phyloP scores from a whole-genome alignment of 2,888 invertebrate species.

The Microctonus aethiopoides region DNA sequence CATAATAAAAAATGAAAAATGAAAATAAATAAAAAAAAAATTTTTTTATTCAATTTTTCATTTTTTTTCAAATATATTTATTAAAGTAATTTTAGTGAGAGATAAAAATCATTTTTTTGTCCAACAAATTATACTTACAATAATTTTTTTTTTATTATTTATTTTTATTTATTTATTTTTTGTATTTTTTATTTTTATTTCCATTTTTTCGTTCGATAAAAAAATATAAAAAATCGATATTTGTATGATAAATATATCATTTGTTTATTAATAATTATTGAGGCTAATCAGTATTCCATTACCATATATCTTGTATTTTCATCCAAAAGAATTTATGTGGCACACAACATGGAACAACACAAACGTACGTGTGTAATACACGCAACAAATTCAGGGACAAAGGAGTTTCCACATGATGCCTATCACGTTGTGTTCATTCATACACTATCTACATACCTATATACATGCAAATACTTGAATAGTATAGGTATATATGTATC shows the following conservation, averaged over 20 bases:
- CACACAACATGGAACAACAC: not conserved
- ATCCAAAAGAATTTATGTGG: not conserved
- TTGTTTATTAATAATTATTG: not conserved
- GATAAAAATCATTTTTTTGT: too few relatives aligned
- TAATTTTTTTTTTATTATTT: too few relatives aligned
- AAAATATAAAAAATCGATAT: too few relatives aligned
- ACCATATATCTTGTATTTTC: not conserved
- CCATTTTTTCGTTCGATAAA: too few relatives aligned
- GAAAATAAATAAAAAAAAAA: too few relatives aligned
- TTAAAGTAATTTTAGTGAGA: too few relatives aligned
- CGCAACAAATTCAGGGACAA: conserved; percentile 7
- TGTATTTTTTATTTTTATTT: too few relatives aligned
- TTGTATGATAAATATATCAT: not conserved
- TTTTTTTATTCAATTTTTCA: too few relatives aligned
- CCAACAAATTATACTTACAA: too few relatives aligned
- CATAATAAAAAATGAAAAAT: too few relatives aligned
- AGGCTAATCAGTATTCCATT: not conserved
- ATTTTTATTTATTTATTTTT: too few relatives aligned
- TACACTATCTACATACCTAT: not conserved
- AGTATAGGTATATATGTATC: not conserved
- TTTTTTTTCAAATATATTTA: too few relatives aligned
- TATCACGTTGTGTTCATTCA: conserved; percentile 10
- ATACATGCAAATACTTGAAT: not conserved
- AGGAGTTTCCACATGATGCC: not conserved
- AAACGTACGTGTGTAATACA: not conserved